Evolutionary conservation across 2,797 vertebrate species (phyloP).

Genomic region (Eupleurogrammus muticus): DNA sequence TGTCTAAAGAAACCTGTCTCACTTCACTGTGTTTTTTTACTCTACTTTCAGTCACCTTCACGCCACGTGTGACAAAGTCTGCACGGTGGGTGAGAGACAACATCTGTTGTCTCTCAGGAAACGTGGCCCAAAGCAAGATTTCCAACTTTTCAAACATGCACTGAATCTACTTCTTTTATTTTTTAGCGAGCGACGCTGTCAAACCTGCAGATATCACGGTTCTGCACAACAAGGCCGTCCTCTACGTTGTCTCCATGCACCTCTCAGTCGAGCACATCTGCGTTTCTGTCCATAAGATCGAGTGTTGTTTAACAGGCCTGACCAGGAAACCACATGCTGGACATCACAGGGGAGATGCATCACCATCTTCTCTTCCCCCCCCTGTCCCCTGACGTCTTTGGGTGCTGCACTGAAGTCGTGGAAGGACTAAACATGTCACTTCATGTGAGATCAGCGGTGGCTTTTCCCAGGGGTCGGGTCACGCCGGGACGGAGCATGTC

Average conservation of each 20-base stretch:
- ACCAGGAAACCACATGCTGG: constrained; percentile 80
- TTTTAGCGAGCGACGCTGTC: not conserved
- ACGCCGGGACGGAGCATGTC: constrained; percentile 55
- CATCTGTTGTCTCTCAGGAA: constrained; percentile 15
- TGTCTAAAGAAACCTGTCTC: constrained; percentile 68
- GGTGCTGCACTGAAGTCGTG: constrained; percentile 10
- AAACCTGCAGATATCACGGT: constrained; percentile 3
- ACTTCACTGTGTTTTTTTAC: constrained; percentile 31
- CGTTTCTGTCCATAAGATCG: constrained; percentile 68
- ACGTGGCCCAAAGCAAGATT: not conserved
- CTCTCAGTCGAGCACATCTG: constrained; percentile 76
- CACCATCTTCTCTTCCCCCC: constrained; percentile 35
- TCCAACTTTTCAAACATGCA: not conserved
- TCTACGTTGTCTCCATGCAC: constrained; percentile 40
- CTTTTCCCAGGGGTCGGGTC: constrained; percentile 43
- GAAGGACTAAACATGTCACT: constrained; percentile 17
- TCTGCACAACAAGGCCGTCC: constrained; percentile 13
- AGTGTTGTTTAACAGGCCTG: constrained; percentile 73
- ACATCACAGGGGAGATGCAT: constrained; percentile 75
- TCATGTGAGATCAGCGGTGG: constrained; percentile 40
- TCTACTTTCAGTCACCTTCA: constrained; percentile 48
- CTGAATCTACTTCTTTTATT: not conserved
- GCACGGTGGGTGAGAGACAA: not conserved
- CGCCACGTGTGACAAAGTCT: constrained; percentile 22
- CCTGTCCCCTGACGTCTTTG: constrained; percentile 7